These are phyloP conservation scores for Anthophora plumipes DNA, from an alignment of 2,888 invertebrate genomes.

Conservation along the genomic window DNA sequence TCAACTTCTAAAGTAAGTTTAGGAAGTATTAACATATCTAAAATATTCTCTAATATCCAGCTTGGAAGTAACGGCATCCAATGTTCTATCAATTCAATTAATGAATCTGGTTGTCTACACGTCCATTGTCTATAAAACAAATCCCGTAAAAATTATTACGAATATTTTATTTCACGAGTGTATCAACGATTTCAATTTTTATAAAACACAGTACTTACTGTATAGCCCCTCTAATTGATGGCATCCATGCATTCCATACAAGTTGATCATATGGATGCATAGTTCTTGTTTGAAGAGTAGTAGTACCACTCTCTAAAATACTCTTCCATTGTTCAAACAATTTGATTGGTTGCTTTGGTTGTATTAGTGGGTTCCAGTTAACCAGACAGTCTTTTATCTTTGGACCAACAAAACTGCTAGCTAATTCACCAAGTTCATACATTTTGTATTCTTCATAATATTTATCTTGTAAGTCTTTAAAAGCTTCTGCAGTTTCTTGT, in stretches of 20 bases:
- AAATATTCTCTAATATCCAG: constrained; percentile 93
- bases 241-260: constrained; percentile 96
- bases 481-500: constrained; percentile 87
- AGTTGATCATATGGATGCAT: constrained; percentile 92
- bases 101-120: constrained; percentile 91
- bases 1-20: constrained; percentile 91
- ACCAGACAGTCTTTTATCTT: constrained; percentile 91
- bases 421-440: constrained; percentile 93
- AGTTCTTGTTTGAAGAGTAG: constrained; percentile 83
- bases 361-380: constrained; percentile 92
- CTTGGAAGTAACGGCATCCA: constrained; percentile 93
- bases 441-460: constrained; percentile 92
- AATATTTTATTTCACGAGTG: constrained; percentile 62
- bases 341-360: constrained; percentile 88
- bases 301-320: constrained; percentile 85
- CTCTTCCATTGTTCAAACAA: constrained; percentile 90
- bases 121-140: constrained; percentile 89
- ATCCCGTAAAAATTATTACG: constrained; percentile 34
- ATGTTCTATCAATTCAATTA: constrained; percentile 91
- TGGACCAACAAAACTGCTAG: constrained; percentile 93
- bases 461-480: constrained; percentile 87
- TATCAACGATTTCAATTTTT: background rate
- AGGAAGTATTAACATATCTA: constrained; percentile 93
- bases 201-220: constrained; percentile 86
- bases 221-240: constrained; percentile 90